Percentiles rank a stretch among this genome's conserved stretches.
phyloP scores from a whole-genome alignment of 2,888 invertebrate genomes.

The Euproctis similis region DNA sequence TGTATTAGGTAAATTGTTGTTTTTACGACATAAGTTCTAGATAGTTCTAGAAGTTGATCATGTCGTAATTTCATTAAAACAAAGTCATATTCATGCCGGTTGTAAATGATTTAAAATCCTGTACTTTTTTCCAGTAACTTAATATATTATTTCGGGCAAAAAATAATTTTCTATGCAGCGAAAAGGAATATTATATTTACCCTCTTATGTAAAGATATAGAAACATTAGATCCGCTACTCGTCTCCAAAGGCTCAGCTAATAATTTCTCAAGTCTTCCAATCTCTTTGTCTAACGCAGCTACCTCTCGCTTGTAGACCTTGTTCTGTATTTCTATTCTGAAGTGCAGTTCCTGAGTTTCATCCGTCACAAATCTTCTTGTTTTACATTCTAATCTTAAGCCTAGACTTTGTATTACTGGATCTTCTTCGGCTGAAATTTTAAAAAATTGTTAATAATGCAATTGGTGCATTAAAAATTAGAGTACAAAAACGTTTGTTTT shows the following conservation, averaged over 20 bases:
- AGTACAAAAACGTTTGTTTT: no score
- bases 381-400: slow-evolving; percentile 90
- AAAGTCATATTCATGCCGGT: no score
- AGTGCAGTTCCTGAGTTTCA: slow-evolving; percentile 87
- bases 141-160: no score
- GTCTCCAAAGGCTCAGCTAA: slow-evolving; percentile 78
- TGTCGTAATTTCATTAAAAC: no score
- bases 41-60: no score
- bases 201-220: slow-evolving; percentile 56
- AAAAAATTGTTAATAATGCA: not conserved
- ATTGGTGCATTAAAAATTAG: no score
- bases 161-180: no score
- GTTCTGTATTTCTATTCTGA: slow-evolving; percentile 93
- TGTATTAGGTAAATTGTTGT: no score
- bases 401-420: slow-evolving; percentile 91
- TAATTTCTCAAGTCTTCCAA: slow-evolving; percentile 82
- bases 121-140: no score
- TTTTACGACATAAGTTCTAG: no score
- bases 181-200: no score
- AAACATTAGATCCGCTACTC: slow-evolving; percentile 54
- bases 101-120: no score
- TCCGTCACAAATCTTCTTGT: slow-evolving; percentile 89
- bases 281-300: slow-evolving; percentile 85
- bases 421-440: slow-evolving; percentile 78
- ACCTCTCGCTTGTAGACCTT: slow-evolving; percentile 90